These are phyloP conservation scores for Apodemia duryi DNA, from an alignment of 2,888 invertebrate genomes.

Conservation along the genomic window DNA sequence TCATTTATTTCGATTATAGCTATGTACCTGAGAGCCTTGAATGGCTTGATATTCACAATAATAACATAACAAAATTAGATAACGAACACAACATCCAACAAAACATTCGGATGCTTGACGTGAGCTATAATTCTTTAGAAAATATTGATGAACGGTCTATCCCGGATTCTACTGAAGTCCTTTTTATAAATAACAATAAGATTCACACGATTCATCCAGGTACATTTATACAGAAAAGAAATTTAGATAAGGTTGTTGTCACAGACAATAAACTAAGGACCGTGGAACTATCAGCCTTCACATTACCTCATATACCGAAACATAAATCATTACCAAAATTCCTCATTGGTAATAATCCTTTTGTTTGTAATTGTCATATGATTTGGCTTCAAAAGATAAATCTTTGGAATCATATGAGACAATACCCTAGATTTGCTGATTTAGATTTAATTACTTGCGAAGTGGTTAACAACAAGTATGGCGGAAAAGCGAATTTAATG, in stretches of 20 bases:
- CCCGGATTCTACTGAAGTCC: slow-evolving; percentile 86
- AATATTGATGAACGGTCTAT: slow-evolving; percentile 84
- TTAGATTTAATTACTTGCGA: slow-evolving; percentile 87
- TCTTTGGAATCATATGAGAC: slow-evolving; percentile 84
- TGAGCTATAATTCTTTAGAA: slow-evolving; percentile 85
- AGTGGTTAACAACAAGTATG: slow-evolving; percentile 83
- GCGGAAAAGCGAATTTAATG: slow-evolving; percentile 82
- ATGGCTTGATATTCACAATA: slow-evolving; percentile 89
- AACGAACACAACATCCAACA: slow-evolving; percentile 84
- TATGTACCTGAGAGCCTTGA: slow-evolving; percentile 86
- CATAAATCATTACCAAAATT: slow-evolving; percentile 86
- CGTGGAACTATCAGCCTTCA: slow-evolving; percentile 85
- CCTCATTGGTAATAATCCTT: slow-evolving; percentile 90
- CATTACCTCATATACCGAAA: slow-evolving; percentile 82
- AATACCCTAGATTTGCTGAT: slow-evolving; percentile 88
- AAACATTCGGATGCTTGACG: slow-evolving; percentile 87
- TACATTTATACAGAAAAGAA: slow-evolving; percentile 84
- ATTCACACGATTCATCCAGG: slow-evolving; percentile 85
- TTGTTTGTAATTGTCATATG: slow-evolving; percentile 92
- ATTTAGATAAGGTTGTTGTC: slow-evolving; percentile 87
- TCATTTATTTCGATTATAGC: slow-evolving; percentile 89
- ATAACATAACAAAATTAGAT: slow-evolving; percentile 86
- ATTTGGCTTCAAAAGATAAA: slow-evolving; percentile 91
- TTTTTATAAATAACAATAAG: slow-evolving; percentile 88
- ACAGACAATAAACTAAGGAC: slow-evolving; percentile 86